phyloP scores from a whole-genome alignment of 2,113 vertebrate genomes.

The Irena cyanogastra region DNA sequence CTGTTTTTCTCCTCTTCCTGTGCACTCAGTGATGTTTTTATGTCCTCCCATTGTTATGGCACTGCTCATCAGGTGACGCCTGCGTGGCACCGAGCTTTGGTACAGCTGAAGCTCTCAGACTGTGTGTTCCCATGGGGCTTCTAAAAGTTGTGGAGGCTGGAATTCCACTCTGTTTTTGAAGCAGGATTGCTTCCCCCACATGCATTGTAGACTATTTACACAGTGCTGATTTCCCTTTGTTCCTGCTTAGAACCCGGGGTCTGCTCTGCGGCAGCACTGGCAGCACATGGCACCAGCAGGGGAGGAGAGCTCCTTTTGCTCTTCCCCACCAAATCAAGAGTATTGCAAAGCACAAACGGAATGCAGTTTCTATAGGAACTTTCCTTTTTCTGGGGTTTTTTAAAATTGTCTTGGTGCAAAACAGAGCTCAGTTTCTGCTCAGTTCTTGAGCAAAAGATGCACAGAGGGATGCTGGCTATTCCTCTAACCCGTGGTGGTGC shows the following conservation, averaged over 20 bases:
- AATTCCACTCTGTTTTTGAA: constrained; percentile 24
- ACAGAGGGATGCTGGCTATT: not conserved
- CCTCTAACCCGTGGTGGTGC: not conserved
- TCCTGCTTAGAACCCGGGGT: not conserved
- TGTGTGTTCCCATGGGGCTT: constrained; percentile 17
- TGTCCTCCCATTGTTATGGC: not conserved
- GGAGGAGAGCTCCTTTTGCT: not conserved
- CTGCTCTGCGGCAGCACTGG: not conserved
- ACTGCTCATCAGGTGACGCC: constrained; percentile 16
- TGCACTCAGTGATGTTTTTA: not conserved
- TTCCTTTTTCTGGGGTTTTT: not conserved
- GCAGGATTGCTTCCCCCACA: not conserved
- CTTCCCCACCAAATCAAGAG: not conserved
- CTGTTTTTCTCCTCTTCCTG: constrained; percentile 48
- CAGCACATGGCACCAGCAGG: not conserved
- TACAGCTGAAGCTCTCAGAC: constrained; percentile 29
- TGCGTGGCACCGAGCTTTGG: not conserved
- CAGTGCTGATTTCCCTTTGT: not conserved
- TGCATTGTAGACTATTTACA: not conserved
- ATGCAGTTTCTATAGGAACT: not conserved
- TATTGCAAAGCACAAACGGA: not conserved
- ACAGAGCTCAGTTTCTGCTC: not conserved
- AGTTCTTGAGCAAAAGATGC: not conserved
- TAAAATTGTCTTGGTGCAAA: not conserved
- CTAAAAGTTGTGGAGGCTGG: constrained; percentile 51